Conservation (phyloP, 2,888 invertebrate species). For the Biston betularia region DNA sequence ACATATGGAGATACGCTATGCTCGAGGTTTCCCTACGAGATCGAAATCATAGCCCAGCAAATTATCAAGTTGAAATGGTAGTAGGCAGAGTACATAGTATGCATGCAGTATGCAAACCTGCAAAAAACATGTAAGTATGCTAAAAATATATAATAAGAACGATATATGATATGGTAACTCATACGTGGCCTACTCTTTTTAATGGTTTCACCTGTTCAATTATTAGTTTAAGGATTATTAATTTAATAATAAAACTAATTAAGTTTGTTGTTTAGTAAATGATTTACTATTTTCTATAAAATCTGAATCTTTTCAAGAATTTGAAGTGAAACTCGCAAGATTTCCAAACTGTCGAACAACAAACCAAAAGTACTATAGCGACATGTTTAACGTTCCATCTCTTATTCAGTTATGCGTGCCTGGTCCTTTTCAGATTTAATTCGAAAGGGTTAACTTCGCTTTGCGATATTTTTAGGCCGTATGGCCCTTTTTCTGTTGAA, state of each 20-base stretch:
- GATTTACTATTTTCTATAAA: not conserved
- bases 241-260: too few species aligned
- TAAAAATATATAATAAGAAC: too few species aligned
- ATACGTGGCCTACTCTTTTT: too few species aligned
- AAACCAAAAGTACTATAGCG: conserved; percentile 39
- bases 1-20: too few species aligned
- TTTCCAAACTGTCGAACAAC: conserved; percentile 32
- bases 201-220: too few species aligned
- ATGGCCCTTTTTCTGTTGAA: conserved; percentile 25
- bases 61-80: too few species aligned
- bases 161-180: too few species aligned
- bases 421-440: conserved; percentile 57
- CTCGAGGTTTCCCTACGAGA: too few species aligned
- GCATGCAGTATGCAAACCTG: conserved; percentile 39
- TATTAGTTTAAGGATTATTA: too few species aligned
- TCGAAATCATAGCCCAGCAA: too few species aligned
- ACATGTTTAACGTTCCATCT: conserved; percentile 56
- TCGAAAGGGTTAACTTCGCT: conserved; percentile 53
- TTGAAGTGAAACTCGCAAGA: not conserved
- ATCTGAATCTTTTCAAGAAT: not conserved
- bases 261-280: too few species aligned
- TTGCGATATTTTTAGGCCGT: conserved; percentile 40
- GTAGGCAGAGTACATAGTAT: too few species aligned
- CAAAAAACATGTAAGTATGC: not conserved
- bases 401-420: conserved; percentile 53